Base-by-base conservation (phyloP, 2,113 vertebrate species). In the Centrocercus urophasianus region DNA sequence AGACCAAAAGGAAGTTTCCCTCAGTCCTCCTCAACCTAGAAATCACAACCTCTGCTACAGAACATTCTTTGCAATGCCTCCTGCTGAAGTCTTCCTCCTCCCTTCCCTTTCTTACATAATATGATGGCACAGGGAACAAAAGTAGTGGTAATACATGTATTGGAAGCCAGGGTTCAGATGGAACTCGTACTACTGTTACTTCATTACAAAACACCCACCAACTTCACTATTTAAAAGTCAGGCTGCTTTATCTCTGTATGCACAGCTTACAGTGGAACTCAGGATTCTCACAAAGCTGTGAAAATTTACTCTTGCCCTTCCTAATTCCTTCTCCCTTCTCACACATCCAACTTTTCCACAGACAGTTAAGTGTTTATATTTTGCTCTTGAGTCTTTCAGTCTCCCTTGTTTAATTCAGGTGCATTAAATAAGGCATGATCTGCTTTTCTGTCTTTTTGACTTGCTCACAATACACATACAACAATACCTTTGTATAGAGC, bases 401-500 rank as follows among this genome's bases (percentile, higher is more conserved):
- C 25, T 67, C 83, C 54, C 1, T 65, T 88, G 80, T 50, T 42
- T 86, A 32, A 73, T 59, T 66, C 54, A 66, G 54, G 34, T 83
- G 42, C 69, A 69, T 77, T 63, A 85, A 40, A 48, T 47, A 74
- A 81, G 38, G 38, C 34, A 73, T 8, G 69, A 91, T 83, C 79
- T 90, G 57, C 80, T 75, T 90, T 86, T 21, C n/a, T 52, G 71
- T 45, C 25, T 45, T 43, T 73, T 60, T 52, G 1, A 60, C 42
- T 89, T 8, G 5, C 47, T 91, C 61, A 34, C 36, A 89, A 40
- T 22, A 48, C 21, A 54, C 34, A 17, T 4, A 22, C 50, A 42
- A 74, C 45, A 69, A 47, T 98, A 99, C 99, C 99, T 99, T 96
- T 97, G 98, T 93, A 97, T 96, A 63, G 96, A 96, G 97, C 99